Conservation (phyloP, 2,113 vertebrate species). For the Tragelaphus strepsiceros region DNA sequence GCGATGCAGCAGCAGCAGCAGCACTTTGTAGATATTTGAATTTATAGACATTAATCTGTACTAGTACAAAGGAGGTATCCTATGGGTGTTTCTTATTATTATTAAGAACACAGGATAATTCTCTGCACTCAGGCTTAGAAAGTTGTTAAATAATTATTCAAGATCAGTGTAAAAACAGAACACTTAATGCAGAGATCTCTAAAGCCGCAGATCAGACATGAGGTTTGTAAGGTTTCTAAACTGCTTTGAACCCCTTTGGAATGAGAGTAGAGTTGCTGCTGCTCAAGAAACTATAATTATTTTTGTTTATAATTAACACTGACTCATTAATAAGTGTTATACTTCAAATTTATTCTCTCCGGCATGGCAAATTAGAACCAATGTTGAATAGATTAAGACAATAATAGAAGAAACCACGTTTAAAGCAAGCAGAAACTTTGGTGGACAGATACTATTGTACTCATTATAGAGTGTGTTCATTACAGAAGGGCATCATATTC, state of each 20-base stretch:
- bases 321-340: background rate
- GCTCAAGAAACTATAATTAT: background rate
- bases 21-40: background rate
- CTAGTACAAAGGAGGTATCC: background rate
- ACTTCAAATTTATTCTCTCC: constrained; percentile 7
- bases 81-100: background rate
- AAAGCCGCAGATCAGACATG: background rate
- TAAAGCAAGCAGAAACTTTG: background rate
- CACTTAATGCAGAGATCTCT: background rate
- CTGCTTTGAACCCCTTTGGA: background rate
- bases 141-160: background rate
- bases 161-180: background rate
- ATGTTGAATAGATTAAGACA: background rate
- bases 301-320: constrained; percentile 16
- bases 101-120: background rate
- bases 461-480: background rate
- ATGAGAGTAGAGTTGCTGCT: background rate
- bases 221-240: background rate
- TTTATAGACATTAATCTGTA: background rate
- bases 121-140: background rate
- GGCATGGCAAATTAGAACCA: background rate
- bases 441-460: background rate
- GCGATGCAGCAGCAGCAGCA: background rate
- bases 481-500: rapidly evolving
- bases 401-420: background rate